Base-by-base conservation (phyloP, 2,113 vertebrate species). In the Carassius gibelio region DNA sequence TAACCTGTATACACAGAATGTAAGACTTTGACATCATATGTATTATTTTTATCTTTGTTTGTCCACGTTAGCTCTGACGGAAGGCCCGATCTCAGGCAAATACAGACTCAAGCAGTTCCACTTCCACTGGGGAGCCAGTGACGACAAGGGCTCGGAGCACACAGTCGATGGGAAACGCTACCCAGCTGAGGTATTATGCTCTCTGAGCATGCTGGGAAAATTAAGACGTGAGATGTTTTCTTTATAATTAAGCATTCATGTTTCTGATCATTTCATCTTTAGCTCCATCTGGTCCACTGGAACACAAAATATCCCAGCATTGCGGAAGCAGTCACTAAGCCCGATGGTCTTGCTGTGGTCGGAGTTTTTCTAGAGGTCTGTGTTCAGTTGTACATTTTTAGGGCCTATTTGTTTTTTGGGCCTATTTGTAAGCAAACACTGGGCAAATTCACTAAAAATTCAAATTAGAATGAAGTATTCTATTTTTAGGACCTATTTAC, bases 271-370 rank as follows among this genome's bases (percentile, higher is more conserved):
- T 76, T 2, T 81, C 38, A 4, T 90, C n/a, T 72, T 8, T 48
- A 99, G 98, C 97, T 99, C 82, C 98, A 99, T 90, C 92, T 99
- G 91, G 98, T 99, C 84, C 98, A 99, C 90, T 99, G 98, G 98
- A 99, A 99, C 71, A 96, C 95, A 87, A 96, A 96, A 89, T 99
- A 99, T 10, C 30, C 90, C 11, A 95, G 90, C 75, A 97, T 99
- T 89, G 91, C 88, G 26, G 95, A 97, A 36, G 97, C 98, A 34
- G 94, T 3, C 45, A 48, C 10, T 48, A 48, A 48, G 9, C 45
- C 45, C 10, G 45, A 48, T 48, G 45, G 45, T 0, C 93, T 99
- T 13, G 95, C 96, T 81, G 98, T 99, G 26, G 91, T 99, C 8
- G 98, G 97, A 26, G 88, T 98, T 55, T 97, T 99, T 91, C 89